phyloP scores from a whole-genome alignment of 2,888 invertebrate genomes.

The Petrolisthes cinctipes region DNA sequence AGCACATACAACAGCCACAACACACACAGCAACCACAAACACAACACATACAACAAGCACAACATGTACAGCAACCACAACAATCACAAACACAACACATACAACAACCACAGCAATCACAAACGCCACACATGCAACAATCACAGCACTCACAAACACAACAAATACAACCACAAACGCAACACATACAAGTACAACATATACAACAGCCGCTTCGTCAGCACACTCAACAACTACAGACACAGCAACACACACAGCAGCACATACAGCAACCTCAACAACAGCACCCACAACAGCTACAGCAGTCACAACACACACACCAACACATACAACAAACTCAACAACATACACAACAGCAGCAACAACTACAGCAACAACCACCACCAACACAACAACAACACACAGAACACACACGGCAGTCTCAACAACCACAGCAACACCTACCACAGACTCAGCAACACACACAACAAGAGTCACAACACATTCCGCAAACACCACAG shows the following conservation, averaged over 20 bases:
- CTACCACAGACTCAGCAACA: slow-evolving; percentile 17
- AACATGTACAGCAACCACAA: neutral
- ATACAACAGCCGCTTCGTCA: neutral
- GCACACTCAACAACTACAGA: slow-evolving; percentile 27
- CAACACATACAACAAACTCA: neutral
- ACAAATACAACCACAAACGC: neutral
- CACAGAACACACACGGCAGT: neutral
- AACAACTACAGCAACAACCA: neutral
- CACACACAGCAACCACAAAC: neutral
- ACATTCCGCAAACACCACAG: slow-evolving; percentile 11
- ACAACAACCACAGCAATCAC: too few species aligned
- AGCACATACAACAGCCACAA: neutral
- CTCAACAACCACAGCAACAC: slow-evolving; percentile 9
- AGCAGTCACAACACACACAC: neutral
- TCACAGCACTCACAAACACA: neutral
- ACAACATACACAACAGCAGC: neutral
- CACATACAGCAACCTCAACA: slow-evolving; percentile 13
- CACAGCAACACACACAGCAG: slow-evolving; percentile 12
- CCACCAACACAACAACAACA: neutral
- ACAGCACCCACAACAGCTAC: slow-evolving; percentile 25
- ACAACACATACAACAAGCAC: slow-evolving; percentile 5
- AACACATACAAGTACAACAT: slow-evolving; percentile 7
- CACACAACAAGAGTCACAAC: slow-evolving; percentile 27
- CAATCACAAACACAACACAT: too few species aligned
- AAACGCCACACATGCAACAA: neutral